Evolutionary conservation across 1,140 invertebrate genomes (phyloP), one percentile per base, ranked within the genome.

Genomic region (Caenorhabditis brenneri): DNA sequence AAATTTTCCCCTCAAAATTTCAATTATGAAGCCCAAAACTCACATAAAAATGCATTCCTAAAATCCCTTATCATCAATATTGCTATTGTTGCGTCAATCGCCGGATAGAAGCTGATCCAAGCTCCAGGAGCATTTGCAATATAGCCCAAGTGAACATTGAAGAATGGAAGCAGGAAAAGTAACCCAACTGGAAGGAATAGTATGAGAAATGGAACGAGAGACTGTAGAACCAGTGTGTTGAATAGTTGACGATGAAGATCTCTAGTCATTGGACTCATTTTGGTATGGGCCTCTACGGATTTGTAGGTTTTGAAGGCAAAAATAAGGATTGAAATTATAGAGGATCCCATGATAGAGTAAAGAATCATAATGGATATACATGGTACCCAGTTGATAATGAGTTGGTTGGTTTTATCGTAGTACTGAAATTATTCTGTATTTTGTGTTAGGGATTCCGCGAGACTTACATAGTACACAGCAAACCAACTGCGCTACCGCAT

Each of bases 61-160:
- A 58, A 58, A 15, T 58, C 24, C 27, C 24, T 12, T 6, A 58
- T 58, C 53, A 58, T 58, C 24, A 58, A 22, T 2, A 58, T 6
- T 6, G 24, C 24, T 2, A 58, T 58, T 5, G 15, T 4, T 15
- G 53, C 53, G 15, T 58, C 53, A 24, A 58, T 27, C 2, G 53
- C 53, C 24, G 53, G 53, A 29, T 58, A 58, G n/a, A 58, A 58
- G 24, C 53, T 58, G n/a, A 58, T 58, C 53, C 53, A 58, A 58
- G 53, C 53, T 6, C 53, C 53, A 27, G 53, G 53, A 27, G 53
- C 24, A 29, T 58, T 58, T 4, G 53, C 24, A 27, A 58, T 27
- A 15, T 58, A 58, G 2, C 53, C 53, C 22, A 27, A 27, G 27
- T 58, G n/a, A 24, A 58, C 53, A 15, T 58, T 27, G 24, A 58